Percentiles rank a stretch among this genome's conserved stretches.
Evolutionary conservation across 2,888 invertebrate species (phyloP).

Genomic region (Ectemnius continuus): DNA sequence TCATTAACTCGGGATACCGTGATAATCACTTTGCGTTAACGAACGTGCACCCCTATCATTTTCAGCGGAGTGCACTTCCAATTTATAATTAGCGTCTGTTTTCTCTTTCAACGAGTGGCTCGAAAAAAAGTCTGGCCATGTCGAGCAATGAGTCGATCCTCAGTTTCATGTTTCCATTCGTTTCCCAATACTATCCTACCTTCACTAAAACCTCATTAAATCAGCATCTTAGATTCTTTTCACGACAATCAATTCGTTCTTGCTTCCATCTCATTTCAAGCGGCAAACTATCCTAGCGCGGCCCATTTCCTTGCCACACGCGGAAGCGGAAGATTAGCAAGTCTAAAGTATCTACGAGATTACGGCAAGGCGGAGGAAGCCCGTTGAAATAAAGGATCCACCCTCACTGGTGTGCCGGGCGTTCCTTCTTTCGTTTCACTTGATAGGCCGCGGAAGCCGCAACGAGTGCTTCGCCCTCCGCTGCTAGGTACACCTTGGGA

Average conservation of each 20-base stretch:
- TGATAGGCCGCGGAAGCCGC: background rate
- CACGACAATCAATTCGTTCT: background rate
- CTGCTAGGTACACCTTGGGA: background rate
- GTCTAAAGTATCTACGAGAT: slow-evolving; percentile 30
- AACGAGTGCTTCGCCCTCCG: too few species aligned
- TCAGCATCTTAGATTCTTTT: background rate
- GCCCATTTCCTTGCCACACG: background rate
- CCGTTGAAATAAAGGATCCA: too few species aligned
- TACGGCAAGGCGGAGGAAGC: slow-evolving; percentile 1
- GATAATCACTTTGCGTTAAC: slow-evolving; percentile 8
- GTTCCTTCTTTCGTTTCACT: slow-evolving; percentile 6
- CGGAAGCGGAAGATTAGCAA: slow-evolving; percentile 13
- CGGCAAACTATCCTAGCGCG: too few species aligned
- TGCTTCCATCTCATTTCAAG: too few species aligned
- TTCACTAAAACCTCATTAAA: background rate
- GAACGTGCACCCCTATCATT: background rate
- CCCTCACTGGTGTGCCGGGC: background rate
- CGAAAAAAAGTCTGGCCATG: too few species aligned
- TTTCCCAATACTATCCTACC: background rate
- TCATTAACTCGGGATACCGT: slow-evolving; percentile 6
- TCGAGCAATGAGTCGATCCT: background rate
- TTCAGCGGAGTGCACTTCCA: background rate
- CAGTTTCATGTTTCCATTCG: background rate
- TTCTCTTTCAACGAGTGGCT: background rate
- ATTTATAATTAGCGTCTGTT: slow-evolving; percentile 7